Percentiles rank a stretch among this genome's conserved stretches.
These are phyloP conservation scores for Thrips palmi DNA, from an alignment of 1,140 invertebrate species.

Conservation along the genomic window DNA sequence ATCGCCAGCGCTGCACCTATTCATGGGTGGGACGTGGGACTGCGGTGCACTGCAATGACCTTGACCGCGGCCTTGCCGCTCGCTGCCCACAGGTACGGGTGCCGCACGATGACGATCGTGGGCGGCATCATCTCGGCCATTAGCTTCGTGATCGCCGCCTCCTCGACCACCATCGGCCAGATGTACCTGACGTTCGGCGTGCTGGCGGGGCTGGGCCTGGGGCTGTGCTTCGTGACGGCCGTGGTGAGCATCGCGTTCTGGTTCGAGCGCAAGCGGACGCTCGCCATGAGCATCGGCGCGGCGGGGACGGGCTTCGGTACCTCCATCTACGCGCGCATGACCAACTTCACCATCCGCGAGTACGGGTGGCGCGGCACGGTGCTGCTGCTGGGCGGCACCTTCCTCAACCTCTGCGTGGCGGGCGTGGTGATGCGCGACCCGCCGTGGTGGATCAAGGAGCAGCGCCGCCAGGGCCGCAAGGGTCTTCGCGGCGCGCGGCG, in stretches of 20 bases:
- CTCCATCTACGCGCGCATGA: conserved; percentile 70
- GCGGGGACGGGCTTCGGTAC: conserved; percentile 76
- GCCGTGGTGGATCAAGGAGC: conserved; percentile 50
- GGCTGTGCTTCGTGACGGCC: conserved; percentile 73
- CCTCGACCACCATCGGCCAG: conserved; percentile 48
- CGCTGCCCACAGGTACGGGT: conserved; percentile 79
- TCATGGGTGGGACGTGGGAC: no score
- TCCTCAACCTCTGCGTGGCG: conserved; percentile 75
- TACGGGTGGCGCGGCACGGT: conserved; percentile 79
- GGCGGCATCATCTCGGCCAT: conserved; percentile 55
- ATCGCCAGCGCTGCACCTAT: no score
- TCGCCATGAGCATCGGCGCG: conserved; percentile 83
- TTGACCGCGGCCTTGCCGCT: no score
- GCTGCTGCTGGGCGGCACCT: conserved; percentile 60
- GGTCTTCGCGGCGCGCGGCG: no score
- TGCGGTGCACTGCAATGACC: no score
- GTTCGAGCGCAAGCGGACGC: conserved; percentile 80
- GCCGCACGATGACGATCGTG: conserved; percentile 58
- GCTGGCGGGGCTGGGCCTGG: conserved; percentile 66
- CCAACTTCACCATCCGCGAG: conserved; percentile 47
- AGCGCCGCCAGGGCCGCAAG: conserved; percentile 25
- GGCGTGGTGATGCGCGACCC: conserved; percentile 75
- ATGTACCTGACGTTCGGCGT: conserved; percentile 75
- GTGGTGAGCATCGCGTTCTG: conserved; percentile 89
- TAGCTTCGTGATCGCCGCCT: conserved; percentile 64